A percentile compares a stretch with the other conserved stretches of the same genome.
Evolutionary conservation across 2,888 invertebrate species (phyloP).

Genomic region (Odiellus spinosus): DNA sequence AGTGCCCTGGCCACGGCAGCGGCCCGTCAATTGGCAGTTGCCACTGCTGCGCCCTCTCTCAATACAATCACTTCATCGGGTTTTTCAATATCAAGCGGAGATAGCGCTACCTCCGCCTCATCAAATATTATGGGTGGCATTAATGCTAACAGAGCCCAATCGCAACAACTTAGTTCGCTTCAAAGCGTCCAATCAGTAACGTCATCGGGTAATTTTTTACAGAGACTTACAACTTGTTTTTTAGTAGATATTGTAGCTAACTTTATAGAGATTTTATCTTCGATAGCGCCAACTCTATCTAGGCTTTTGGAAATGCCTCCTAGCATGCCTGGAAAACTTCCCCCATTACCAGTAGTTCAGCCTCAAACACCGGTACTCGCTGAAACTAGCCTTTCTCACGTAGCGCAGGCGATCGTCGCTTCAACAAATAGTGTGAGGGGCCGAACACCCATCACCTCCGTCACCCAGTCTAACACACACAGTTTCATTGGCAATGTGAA

Average conservation of each 20-base stretch:
- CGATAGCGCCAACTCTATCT: slow-evolving; percentile 14
- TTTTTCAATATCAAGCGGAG: too few relatives aligned
- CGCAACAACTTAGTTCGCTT: neutral
- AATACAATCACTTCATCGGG: too few relatives aligned
- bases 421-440: too few relatives aligned
- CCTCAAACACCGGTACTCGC: neutral
- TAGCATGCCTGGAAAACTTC: slow-evolving; percentile 14
- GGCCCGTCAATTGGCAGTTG: slow-evolving; percentile 14
- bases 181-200: neutral
- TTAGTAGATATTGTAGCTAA: neutral
- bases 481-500: too few relatives aligned
- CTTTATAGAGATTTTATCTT: neutral
- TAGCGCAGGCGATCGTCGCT: too few relatives aligned
- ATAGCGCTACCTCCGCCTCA: too few relatives aligned
- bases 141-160: neutral
- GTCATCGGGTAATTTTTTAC: neutral
- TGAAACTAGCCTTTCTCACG: neutral
- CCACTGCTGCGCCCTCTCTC: slow-evolving; percentile 7
- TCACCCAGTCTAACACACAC: too few relatives aligned
- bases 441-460: too few relatives aligned
- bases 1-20: slow-evolving; percentile 15
- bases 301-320: slow-evolving; percentile 17
- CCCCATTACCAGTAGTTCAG: slow-evolving; percentile 10
- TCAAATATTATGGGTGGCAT: neutral
- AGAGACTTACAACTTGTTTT: neutral